A percentile compares a stretch with the other conserved stretches of the same genome.
phyloP scores from a whole-genome alignment of 2,888 invertebrate genomes.

The Aelia acuminata region DNA sequence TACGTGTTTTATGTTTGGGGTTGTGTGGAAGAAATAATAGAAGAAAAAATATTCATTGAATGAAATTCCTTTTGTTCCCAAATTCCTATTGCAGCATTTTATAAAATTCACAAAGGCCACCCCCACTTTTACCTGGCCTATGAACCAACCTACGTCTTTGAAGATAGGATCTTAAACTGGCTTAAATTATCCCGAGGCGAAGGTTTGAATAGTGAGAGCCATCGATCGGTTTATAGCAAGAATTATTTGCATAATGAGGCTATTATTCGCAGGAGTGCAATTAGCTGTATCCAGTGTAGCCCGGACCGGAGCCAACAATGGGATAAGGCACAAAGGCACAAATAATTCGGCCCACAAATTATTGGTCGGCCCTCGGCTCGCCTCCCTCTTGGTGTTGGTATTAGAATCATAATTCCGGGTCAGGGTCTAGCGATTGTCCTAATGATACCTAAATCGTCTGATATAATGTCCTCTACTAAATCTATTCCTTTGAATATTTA shows the following conservation, averaged over 20 bases:
- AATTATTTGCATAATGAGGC: slow-evolving; percentile 41
- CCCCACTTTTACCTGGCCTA: not conserved
- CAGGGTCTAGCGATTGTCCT: not conserved
- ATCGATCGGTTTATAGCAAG: slow-evolving; percentile 40
- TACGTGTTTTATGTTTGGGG: too few relatives aligned
- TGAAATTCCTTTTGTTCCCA: too few relatives aligned
- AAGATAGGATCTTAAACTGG: slow-evolving; percentile 14
- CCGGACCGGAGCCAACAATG: not conserved
- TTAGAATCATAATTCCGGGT: slow-evolving; percentile 17
- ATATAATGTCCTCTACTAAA: not conserved
- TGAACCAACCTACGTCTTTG: not conserved
- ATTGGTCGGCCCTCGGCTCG: not conserved
- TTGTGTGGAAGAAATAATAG: too few relatives aligned
- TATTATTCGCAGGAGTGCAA: slow-evolving; percentile 40
- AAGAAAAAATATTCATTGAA: too few relatives aligned
- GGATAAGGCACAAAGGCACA: slow-evolving; percentile 29
- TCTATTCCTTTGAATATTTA: too few relatives aligned
- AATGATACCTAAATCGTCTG: not conserved
- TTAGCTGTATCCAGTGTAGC: slow-evolving; percentile 21
- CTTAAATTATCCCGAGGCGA: not conserved
- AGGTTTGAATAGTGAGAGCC: slow-evolving; percentile 26
- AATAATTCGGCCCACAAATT: slow-evolving; percentile 35
- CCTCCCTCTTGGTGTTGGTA: slow-evolving; percentile 4
- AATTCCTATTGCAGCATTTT: too few relatives aligned
- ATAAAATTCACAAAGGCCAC: not conserved